Base-by-base conservation (phyloP, 2,797 vertebrate genomes). In the Mycteria americana region DNA sequence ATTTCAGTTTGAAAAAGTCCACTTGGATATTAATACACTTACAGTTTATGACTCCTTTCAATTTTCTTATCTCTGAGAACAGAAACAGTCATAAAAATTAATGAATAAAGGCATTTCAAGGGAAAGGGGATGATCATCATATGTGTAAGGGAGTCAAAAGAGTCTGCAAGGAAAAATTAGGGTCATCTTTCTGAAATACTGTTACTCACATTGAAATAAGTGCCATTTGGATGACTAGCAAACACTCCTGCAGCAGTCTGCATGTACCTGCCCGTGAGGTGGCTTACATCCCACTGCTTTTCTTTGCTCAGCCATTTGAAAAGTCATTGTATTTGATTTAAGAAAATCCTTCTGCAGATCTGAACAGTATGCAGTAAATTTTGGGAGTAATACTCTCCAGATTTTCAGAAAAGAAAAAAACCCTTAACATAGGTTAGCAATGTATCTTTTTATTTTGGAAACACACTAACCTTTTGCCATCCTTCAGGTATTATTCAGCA, bases 141-240 rank as follows among this genome's bases (percentile, higher is more conserved):
- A 27, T 50, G 57, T 64, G 12, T 57, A 57, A 79, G 10, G 9
- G 15, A 23, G 3, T 2, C 2, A 43, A 53, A 87, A 53, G 9
- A 9, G 3, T 18, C 11, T 35, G 23, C 5, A 85, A 69, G 17
- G 13, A 16, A 85, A 85, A 76, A 43, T 7, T 17, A 19, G 8
- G 4, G 7, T 75, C 0, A 9, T 50, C 3, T 78, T 86, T 88
- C 62, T 92, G 30, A 81, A 64, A 39, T 35, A 8, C 6, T 73
- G 3, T 43, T 77, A 10, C 11, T 81, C 4, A 0, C 6, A n/a
- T 30, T 53, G 28, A 85, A 87, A 45, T 24, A 59, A 63, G 5
- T 19, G 22, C 0, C 0, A 19, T 51, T 39, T 6, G 3, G 57
- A 48, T 28, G 31, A 39, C 28, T 27, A 2, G 0, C 37, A 86